A percentile compares a stretch with the other conserved stretches of the same genome.
Conservation (phyloP, 2,888 invertebrate species). For the Pimpla rufipes region DNA sequence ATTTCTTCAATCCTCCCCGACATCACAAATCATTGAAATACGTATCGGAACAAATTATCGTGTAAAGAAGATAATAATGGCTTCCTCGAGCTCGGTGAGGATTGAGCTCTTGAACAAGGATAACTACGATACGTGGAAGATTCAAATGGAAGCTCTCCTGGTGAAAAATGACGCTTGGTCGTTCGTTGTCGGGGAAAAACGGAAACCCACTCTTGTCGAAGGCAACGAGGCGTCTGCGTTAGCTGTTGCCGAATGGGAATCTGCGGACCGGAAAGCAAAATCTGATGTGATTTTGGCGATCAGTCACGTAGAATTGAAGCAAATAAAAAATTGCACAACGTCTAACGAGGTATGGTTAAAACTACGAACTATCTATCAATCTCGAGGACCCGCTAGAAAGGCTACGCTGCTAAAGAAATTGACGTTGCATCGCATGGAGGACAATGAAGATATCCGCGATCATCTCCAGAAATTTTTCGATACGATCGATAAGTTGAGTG, state of each 20-base stretch:
- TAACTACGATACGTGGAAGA: constrained; percentile 53
- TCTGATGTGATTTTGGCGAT: constrained; percentile 48
- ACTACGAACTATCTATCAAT: constrained; percentile 42
- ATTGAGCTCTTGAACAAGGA: constrained; percentile 45
- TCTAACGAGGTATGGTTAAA: constrained; percentile 29
- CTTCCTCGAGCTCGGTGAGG: constrained; percentile 29
- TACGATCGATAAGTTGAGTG: constrained; percentile 78
- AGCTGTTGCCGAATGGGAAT: constrained; percentile 16
- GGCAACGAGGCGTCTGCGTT: background rate
- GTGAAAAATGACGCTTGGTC: constrained; percentile 47
- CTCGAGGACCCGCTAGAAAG: constrained; percentile 78
- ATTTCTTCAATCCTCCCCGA: too few species aligned
- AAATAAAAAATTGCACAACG: constrained; percentile 39
- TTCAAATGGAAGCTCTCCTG: constrained; percentile 52
- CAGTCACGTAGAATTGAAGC: constrained; percentile 34
- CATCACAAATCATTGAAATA: background rate
- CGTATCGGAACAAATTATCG: constrained; percentile 14
- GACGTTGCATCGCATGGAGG: constrained; percentile 78
- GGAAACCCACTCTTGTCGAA: constrained; percentile 25
- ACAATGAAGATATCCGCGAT: constrained; percentile 77
- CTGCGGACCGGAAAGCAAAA: constrained; percentile 45
- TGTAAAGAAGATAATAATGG: constrained; percentile 41
- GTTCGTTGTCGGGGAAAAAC: constrained; percentile 23
- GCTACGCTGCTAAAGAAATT: constrained; percentile 82
- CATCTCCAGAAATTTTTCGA: constrained; percentile 80